Percentiles rank a stretch among this genome's conserved stretches.
Evolutionary conservation across 2,888 invertebrate genomes (phyloP).

Genomic region (Phengaris arion): DNA sequence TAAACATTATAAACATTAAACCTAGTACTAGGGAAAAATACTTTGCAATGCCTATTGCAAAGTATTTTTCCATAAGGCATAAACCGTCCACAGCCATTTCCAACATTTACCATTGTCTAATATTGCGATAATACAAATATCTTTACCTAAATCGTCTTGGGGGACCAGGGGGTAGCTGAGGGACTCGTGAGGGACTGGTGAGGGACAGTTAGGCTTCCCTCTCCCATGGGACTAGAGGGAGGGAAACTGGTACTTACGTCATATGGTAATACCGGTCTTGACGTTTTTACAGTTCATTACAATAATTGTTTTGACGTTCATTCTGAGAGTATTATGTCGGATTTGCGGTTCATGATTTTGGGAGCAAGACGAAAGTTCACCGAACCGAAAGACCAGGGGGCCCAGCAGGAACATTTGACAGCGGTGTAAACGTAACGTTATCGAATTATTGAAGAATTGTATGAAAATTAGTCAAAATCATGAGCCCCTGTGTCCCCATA

Average conservation of each 20-base stretch:
- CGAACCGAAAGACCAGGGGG: no score
- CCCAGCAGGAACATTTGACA: no score
- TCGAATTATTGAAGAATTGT: no score
- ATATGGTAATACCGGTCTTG: constrained; percentile 21
- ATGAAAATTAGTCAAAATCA: no score
- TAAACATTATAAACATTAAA: no score
- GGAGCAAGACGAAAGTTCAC: neutral
- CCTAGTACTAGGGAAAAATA: no score
- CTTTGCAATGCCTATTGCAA: constrained; percentile 33
- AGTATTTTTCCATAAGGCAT: no score
- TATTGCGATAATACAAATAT: constrained; percentile 22
- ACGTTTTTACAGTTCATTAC: constrained; percentile 9
- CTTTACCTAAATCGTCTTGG: constrained; percentile 20
- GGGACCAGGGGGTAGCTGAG: neutral
- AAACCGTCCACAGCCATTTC: constrained; percentile 40
- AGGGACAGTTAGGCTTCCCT: neutral
- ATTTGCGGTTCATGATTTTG: neutral
- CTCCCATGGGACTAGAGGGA: neutral
- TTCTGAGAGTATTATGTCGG: neutral
- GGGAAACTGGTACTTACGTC: neutral
- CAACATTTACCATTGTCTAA: neutral
- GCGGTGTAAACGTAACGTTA: no score
- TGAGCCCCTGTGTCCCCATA: no score
- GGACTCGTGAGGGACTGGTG: neutral
- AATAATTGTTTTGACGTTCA: constrained; percentile 2